Percentiles rank a stretch among this genome's conserved stretches.
phyloP scores from a whole-genome alignment of 2,797 vertebrate species.

The Tympanoctomys barrerae region DNA sequence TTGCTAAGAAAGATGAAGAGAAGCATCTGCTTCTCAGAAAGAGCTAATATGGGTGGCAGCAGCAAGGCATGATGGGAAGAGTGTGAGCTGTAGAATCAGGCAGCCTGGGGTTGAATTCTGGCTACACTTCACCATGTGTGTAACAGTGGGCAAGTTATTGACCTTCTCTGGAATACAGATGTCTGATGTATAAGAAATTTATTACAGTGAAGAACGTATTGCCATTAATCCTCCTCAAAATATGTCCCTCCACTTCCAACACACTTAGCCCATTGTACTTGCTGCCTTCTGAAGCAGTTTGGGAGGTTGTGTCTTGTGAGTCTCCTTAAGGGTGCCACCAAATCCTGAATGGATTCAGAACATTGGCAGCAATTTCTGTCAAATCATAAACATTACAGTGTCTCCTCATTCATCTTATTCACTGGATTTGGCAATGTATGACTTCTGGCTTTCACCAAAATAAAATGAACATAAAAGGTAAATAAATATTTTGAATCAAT shows the following conservation, averaged over 20 bases:
- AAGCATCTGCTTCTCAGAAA: slow-evolving; percentile 2
- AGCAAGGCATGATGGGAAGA: slow-evolving; percentile 18
- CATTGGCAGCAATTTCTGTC: not conserved
- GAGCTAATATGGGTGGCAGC: not conserved
- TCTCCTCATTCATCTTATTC: not conserved
- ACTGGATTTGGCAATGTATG: not conserved
- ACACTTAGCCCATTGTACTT: not conserved
- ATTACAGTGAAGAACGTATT: not conserved
- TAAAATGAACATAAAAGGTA: not conserved
- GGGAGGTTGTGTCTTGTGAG: not conserved
- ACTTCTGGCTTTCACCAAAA: not conserved
- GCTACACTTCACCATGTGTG: not conserved
- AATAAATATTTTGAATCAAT: not conserved
- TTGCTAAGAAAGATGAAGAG: slow-evolving; percentile 48
- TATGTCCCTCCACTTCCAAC: not conserved
- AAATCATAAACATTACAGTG: not conserved
- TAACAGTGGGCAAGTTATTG: not conserved
- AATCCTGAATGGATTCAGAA: not conserved
- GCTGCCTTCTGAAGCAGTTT: not conserved
- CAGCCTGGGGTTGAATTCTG: not conserved
- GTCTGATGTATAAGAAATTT: not conserved
- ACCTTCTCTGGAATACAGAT: not conserved
- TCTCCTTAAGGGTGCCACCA: not conserved
- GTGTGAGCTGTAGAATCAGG: not conserved
- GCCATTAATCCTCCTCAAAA: not conserved